Evolutionary conservation across 1,140 invertebrate species (phyloP).

Genomic region (Heliconius melpomene): DNA sequence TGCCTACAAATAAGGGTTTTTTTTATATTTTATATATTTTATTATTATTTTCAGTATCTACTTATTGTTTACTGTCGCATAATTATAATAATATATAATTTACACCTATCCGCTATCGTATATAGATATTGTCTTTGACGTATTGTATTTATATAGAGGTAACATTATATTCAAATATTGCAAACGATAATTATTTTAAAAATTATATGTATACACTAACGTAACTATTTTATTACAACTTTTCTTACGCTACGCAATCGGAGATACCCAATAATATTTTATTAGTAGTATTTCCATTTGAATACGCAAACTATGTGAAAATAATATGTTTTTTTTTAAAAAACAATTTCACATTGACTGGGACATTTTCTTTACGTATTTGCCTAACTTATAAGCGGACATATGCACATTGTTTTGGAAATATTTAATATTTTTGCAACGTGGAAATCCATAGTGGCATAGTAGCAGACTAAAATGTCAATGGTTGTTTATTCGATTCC

Average conservation of each 20-base stretch:
- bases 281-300: constrained; percentile 17
- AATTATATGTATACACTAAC: background rate
- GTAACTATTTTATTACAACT: background rate
- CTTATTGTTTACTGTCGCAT: background rate
- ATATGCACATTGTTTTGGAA: background rate
- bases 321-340: constrained; percentile 19
- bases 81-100: background rate
- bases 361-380: background rate
- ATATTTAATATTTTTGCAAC: background rate
- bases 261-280: constrained; percentile 8
- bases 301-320: constrained; percentile 32
- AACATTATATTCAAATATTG: background rate
- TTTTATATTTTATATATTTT: too few species aligned
- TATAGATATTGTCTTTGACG: background rate
- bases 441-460: too few species aligned
- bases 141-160: too few species aligned
- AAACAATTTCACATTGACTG: constrained; percentile 20
- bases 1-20: too few species aligned
- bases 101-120: background rate
- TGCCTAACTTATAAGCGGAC: background rate
- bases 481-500: too few species aligned
- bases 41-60: background rate
- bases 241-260: background rate
- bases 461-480: too few species aligned
- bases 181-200: background rate